A percentile compares a stretch with the other conserved stretches of the same genome.
Conservation (phyloP, 1,140 invertebrate species). For the Micrasema longulum region DNA sequence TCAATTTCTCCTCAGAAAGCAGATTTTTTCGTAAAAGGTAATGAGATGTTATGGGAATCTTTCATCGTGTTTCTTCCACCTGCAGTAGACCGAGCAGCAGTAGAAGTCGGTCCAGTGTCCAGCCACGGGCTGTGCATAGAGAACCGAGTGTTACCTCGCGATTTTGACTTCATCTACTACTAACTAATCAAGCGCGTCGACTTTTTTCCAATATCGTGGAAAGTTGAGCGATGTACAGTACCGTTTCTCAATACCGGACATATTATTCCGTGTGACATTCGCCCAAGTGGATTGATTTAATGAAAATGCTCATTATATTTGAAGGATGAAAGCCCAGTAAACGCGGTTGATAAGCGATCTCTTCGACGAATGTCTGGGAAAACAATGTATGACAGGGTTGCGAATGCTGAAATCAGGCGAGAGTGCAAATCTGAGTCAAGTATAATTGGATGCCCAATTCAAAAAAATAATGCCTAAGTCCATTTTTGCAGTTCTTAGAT, state of each 20-base stretch:
- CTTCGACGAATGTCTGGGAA: background rate
- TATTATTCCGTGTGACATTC: background rate
- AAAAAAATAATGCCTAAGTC: background rate
- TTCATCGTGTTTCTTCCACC: background rate
- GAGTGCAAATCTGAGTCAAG: no score
- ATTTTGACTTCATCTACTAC: slow-evolving; percentile 13
- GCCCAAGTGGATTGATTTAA: background rate
- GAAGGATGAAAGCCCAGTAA: no score
- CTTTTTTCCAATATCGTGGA: slow-evolving; percentile 7
- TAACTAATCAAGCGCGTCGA: slow-evolving; percentile 9
- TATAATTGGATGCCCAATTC: no score
- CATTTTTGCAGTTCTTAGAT: no score
- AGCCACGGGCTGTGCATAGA: background rate
- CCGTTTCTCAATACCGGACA: slow-evolving; percentile 3
- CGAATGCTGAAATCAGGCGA: no score
- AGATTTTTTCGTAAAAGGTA: no score
- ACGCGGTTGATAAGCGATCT: background rate
- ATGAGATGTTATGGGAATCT: no score
- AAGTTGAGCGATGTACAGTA: background rate
- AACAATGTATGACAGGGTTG: no score
- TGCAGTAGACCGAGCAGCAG: background rate
- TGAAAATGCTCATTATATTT: background rate
- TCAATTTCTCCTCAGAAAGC: no score
- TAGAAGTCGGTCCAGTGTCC: no score
- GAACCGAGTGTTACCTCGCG: background rate